A percentile compares a stretch with the other conserved stretches of the same genome.
phyloP scores from a whole-genome alignment of 2,113 vertebrate species.

The Mionectes macconnelli region DNA sequence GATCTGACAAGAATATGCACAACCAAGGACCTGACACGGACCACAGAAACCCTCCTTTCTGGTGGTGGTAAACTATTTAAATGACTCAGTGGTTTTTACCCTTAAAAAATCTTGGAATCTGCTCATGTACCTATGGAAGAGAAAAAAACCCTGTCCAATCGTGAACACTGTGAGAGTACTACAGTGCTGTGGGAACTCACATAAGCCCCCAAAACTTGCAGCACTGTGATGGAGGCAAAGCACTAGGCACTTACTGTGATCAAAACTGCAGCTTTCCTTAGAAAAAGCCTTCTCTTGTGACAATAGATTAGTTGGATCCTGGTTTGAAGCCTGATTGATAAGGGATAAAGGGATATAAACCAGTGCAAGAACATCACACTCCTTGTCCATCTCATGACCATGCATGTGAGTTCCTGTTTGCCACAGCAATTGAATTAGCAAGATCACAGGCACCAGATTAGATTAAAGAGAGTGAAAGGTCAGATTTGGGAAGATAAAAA shows the following conservation, averaged over 20 bases:
- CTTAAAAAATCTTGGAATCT: background rate
- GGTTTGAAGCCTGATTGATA: background rate
- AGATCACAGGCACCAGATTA: background rate
- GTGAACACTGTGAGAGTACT: background rate
- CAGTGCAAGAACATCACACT: background rate
- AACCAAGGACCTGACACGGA: background rate
- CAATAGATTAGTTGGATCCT: background rate
- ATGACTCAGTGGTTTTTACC: background rate
- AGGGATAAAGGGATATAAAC: background rate
- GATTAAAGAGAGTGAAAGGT: background rate
- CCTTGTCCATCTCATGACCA: background rate
- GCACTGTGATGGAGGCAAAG: background rate
- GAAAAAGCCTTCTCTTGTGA: background rate
- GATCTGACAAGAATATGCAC: background rate
- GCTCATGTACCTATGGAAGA: background rate
- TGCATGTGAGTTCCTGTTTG: background rate
- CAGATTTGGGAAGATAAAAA: background rate
- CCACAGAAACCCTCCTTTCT: background rate
- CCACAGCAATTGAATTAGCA: background rate
- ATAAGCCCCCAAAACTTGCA: background rate
- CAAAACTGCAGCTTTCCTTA: background rate
- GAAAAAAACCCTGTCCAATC: background rate
- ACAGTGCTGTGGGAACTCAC: background rate
- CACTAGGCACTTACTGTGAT: background rate
- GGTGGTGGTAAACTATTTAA: background rate